Evolutionary conservation across 2,888 invertebrate genomes (phyloP), one percentile per base, ranked within the genome.

Genomic region (Lithophane semibrunnea): DNA sequence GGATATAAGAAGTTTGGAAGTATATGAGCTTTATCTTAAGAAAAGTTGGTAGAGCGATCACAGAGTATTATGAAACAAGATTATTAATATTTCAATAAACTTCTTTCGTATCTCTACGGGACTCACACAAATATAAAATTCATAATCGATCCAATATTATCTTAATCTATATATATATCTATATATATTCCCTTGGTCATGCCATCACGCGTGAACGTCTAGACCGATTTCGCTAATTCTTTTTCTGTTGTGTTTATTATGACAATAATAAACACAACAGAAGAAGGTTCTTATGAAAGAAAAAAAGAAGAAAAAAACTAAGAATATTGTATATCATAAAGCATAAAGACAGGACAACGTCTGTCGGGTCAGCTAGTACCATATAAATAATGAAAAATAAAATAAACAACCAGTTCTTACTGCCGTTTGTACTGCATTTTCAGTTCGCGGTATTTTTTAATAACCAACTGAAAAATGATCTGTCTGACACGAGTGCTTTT

Each of bases 71-170:
- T 42, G 29, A 74, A 77, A 77, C 64, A 77, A 79, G 56, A 67
- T 76, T 76, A 67, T 79, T 77, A 75, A 75, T 75, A 79, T 86
- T 77, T 77, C 61, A 74, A 69, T 72, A 47, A 73, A 73, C n/a
- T 21, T 68, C 13, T 9, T 37, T 37, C 24, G 5, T 49, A 74
- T 56, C 44, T 29, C n/a, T 18, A 24, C 16, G 24, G 1, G 18
- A 5, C 24, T 7, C n/a, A 49, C 42, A 47, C 7, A 61, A 10
- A 47, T 49, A 49, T 29, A 37, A 47, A 7, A 58, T 65, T 65
- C 16, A 42, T 42, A 74, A 66, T 42, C n/a, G 29, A 63, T 29
- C 42, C 12, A 47, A n/a, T 77, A 21, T 56, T 47, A 52, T n/a
- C 2, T 76, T 44, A 21, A 9, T n/a, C n/a, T n/a, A n/a, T n/a